Evolutionary conservation across 2,888 invertebrate species (phyloP), one percentile per base, ranked within the genome.

Genomic region (Ommatoiulus sabulosus): DNA sequence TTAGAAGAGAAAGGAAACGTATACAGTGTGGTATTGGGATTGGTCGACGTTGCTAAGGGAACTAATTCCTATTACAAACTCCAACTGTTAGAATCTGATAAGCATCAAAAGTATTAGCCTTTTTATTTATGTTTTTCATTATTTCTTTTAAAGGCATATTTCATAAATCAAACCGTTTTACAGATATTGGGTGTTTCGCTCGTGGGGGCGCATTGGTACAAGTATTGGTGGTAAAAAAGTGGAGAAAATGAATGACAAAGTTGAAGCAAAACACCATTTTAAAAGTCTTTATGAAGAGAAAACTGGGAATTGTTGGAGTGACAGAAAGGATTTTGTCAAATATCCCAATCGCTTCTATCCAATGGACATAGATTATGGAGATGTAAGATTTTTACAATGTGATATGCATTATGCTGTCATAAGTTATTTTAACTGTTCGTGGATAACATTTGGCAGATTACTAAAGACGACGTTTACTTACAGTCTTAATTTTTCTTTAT

Each of bases 161-260:
- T 72, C 20, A 10, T 24, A 0, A 72, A 24, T 72, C 24, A 20
- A 72, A 8, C 10, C 12, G 15, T 3, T 15, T 24, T 72, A 20
- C 89, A 93, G 93, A 20, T 96, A 94, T 92, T 97, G 96, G 95
- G 92, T 98, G 44, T 98, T 97, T 93, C 95, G 98, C 20, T 94
- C 97, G 0, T 99, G 99, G 99, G 99, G 99, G 15, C 95, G 99
- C 89, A 98, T 99, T 90, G 99, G 99, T 5, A 99, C 99, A 0
- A 96, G 95, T 0, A 97, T 98, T 91, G 99, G 99, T 6, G 95
- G 95, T 20, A 94, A 93, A 44, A 96, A 96, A 92, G 90, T 95
- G 1, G 95, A 96, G 46, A 90, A 92, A 0, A 93, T 93, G 91
- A 44, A 87, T 0, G 92, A 92, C 0, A 91, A 95, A 1, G 90